A percentile compares a stretch with the other conserved stretches of the same genome.
Conservation (phyloP, 2,113 vertebrate species). For the Neofelis nebulosa region DNA sequence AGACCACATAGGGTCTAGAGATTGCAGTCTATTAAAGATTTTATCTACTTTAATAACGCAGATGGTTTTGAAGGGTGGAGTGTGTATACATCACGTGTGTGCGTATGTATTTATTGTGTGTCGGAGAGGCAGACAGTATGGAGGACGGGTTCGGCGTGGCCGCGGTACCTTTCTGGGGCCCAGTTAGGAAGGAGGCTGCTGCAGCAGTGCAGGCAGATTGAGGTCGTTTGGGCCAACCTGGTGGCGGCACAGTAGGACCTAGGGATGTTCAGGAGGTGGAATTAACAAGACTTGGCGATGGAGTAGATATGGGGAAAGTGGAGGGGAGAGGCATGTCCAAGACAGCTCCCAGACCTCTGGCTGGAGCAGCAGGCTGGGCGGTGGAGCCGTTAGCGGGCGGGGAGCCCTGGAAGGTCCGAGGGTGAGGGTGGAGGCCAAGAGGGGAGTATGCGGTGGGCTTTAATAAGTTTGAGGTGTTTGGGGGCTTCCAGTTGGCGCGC, state of each 20-base stretch:
- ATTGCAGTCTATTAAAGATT: not conserved
- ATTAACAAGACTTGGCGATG: not conserved
- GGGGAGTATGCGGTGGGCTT: not conserved
- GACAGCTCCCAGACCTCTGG: not conserved
- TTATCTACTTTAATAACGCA: not conserved
- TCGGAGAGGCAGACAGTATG: not conserved
- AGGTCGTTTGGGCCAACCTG: not conserved
- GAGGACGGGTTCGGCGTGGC: not conserved
- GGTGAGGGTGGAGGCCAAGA: no score
- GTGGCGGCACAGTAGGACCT: not conserved
- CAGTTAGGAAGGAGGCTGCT: not conserved
- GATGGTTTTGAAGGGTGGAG: not conserved
- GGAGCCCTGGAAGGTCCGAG: not conserved
- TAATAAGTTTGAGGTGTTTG: not conserved
- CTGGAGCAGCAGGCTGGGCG: not conserved
- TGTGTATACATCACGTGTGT: no score
- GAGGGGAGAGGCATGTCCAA: not conserved
- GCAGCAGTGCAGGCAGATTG: not conserved
- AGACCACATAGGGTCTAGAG: accelerated
- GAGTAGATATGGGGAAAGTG: no score
- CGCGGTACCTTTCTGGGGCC: not conserved
- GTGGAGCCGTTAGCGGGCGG: not conserved
- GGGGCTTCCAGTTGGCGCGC: not conserved
- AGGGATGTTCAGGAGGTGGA: not conserved
- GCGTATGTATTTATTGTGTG: not conserved